A percentile compares a stretch with the other conserved stretches of the same genome.
Evolutionary conservation across 2,113 vertebrate genomes (phyloP).

Genomic region (Xiphophorus hellerii): DNA sequence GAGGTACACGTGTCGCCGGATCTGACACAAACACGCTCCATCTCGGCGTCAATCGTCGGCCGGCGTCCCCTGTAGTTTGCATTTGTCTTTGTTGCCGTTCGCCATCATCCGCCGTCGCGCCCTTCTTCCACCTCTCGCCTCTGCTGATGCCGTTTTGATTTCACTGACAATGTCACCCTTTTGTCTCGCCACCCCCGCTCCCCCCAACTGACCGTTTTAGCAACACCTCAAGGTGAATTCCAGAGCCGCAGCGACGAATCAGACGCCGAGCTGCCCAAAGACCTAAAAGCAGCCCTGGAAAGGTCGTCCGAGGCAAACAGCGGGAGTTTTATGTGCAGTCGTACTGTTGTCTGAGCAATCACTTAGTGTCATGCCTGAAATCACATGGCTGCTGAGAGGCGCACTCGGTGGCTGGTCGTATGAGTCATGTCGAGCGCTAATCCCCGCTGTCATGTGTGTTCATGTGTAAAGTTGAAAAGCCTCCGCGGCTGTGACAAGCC

Average conservation of each 20-base stretch:
- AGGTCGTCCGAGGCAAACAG: neutral
- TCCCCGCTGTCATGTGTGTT: neutral
- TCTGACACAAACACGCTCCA: neutral
- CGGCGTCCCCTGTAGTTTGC: neutral
- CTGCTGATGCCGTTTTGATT: neutral
- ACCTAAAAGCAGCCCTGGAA: neutral
- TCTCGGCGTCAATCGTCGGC: neutral
- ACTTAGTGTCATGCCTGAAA: neutral
- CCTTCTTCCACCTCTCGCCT: neutral
- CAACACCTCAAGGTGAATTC: slow-evolving; percentile 51
- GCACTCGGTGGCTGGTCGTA: neutral
- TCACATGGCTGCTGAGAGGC: slow-evolving; percentile 9
- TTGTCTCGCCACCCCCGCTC: neutral
- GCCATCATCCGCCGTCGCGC: neutral
- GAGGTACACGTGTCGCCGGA: neutral
- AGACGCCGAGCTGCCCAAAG: neutral
- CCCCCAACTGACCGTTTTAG: slow-evolving; percentile 26
- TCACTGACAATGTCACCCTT: slow-evolving; percentile 26
- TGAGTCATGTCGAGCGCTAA: neutral
- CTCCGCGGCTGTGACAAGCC: neutral
- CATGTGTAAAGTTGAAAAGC: slow-evolving; percentile 11
- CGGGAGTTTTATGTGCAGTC: neutral
- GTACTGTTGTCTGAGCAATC: neutral
- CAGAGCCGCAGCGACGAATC: slow-evolving; percentile 10
- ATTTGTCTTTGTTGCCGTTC: neutral